Evolutionary conservation across 2,888 invertebrate genomes (phyloP).

Genomic region (Dicyrtoma fusca): DNA sequence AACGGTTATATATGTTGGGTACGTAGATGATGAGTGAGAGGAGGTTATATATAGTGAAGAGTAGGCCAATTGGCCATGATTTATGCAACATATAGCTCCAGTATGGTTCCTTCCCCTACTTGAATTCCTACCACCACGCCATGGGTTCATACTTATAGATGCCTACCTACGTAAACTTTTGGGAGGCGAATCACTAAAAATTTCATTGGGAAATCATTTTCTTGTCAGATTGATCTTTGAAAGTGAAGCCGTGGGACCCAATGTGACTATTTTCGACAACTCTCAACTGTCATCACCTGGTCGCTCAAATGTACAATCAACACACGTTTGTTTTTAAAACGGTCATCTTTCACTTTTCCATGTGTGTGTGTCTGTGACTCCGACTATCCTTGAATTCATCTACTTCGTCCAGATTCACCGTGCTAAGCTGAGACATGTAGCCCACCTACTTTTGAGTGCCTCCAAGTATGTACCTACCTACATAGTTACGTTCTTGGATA

Average conservation of each 20-base stretch:
- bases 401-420: no score
- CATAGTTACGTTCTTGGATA: no score
- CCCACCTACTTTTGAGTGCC: no score
- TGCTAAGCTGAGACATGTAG: no score
- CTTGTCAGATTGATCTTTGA: slow-evolving; percentile 35
- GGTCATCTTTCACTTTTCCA: no score
- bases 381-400: no score
- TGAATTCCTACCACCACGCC: background rate
- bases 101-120: slow-evolving; percentile 1
- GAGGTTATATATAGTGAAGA: background rate
- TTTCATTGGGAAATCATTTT: slow-evolving; percentile 34
- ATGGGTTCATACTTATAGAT: background rate
- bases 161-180: background rate
- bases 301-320: background rate
- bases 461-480: no score
- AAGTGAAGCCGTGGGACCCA: slow-evolving; percentile 16
- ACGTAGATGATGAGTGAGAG: slow-evolving; percentile 10
- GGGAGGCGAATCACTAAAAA: slow-evolving; percentile 29
- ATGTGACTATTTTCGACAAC: slow-evolving; percentile 17
- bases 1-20: background rate
- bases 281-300: slow-evolving; percentile 16
- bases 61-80: slow-evolving; percentile 16
- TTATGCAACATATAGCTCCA: slow-evolving; percentile 6
- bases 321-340: no score
- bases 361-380: no score